Evolutionary conservation across 2,888 invertebrate species (phyloP).

Genomic region (Conistra vaccinii): DNA sequence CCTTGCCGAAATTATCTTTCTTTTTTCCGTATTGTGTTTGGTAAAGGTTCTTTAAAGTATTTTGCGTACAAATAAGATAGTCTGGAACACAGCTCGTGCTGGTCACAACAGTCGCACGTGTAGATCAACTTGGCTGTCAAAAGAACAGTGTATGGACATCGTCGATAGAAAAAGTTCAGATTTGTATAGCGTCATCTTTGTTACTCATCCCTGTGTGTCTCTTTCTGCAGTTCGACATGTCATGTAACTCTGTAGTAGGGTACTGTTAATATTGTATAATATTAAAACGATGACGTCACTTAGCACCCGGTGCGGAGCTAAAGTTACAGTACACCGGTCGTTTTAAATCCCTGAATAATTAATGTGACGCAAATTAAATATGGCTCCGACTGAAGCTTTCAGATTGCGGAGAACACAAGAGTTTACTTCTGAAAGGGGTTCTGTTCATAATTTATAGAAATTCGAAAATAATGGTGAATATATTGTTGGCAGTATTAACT

Average conservation of each 20-base stretch:
- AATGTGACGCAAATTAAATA: constrained; percentile 49
- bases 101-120: no score
- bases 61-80: no score
- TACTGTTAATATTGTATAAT: constrained; percentile 19
- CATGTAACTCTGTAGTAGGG: neutral
- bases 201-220: neutral
- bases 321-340: constrained; percentile 33
- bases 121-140: no score
- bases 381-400: constrained; percentile 13
- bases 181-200: neutral
- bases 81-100: no score
- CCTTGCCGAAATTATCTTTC: neutral
- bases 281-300: constrained; percentile 36
- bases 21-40: neutral
- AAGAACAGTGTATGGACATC: no score
- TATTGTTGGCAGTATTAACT: neutral
- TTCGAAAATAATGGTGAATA: neutral
- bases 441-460: constrained; percentile 3
- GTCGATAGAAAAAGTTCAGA: neutral
- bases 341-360: constrained; percentile 41
- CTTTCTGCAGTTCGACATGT: neutral
- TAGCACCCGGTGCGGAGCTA: constrained; percentile 23
- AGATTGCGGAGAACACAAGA: constrained; percentile 5
- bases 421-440: neutral
- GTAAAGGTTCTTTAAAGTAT: neutral